These are phyloP conservation scores for Enteromius argenteus DNA, from an alignment of 2,797 vertebrate species.

Conservation along the genomic window DNA sequence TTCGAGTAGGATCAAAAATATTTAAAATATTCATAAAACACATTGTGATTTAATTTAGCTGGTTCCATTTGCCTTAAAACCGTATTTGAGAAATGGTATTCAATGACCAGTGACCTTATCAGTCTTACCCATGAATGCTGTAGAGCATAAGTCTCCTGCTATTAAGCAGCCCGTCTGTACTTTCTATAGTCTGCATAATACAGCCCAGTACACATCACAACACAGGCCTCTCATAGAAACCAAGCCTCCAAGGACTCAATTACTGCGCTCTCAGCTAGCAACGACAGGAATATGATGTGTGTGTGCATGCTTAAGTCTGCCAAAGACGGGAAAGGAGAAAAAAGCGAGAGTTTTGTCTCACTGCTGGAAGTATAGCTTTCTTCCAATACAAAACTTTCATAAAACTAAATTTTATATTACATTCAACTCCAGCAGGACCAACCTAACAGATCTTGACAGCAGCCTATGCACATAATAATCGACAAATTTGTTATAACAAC, in stretches of 20 bases:
- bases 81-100: neutral
- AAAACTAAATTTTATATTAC: slow-evolving; percentile 3
- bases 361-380: slow-evolving; percentile 59
- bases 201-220: slow-evolving; percentile 76
- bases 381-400: slow-evolving; percentile 25
- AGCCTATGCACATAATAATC: slow-evolving; percentile 33
- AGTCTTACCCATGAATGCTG: slow-evolving; percentile 22
- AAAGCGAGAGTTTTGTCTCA: slow-evolving; percentile 62
- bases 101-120: slow-evolving; percentile 16
- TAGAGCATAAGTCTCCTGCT: slow-evolving; percentile 29
- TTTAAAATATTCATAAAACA: neutral
- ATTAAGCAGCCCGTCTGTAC: slow-evolving; percentile 41
- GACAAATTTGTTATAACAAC: slow-evolving; percentile 63
- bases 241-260: slow-evolving; percentile 78
- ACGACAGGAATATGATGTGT: slow-evolving; percentile 47
- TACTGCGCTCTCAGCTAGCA: slow-evolving; percentile 65
- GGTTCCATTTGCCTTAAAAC: neutral
- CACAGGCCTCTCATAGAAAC: slow-evolving; percentile 76
- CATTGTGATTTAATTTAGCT: neutral
- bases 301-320: slow-evolving; percentile 11
- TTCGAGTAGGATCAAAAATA: neutral
- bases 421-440: slow-evolving; percentile 49
- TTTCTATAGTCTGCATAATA: slow-evolving; percentile 68
- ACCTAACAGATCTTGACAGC: slow-evolving; percentile 56
- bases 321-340: slow-evolving; percentile 54